phyloP scores from a whole-genome alignment of 2,888 invertebrate species.

The Eupeodes latifasciatus region DNA sequence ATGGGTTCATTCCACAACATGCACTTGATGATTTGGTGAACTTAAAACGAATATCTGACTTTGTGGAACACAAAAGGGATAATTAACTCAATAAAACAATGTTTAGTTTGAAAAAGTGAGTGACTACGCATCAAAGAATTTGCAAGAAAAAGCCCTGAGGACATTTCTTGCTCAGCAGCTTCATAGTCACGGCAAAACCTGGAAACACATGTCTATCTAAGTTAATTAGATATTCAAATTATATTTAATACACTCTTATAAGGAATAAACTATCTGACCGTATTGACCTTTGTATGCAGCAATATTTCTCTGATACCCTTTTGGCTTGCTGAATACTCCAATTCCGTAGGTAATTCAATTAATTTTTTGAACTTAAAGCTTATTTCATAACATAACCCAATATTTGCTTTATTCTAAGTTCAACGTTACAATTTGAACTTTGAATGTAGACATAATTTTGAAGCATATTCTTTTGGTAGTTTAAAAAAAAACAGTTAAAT shows the following conservation, averaged over 20 bases:
- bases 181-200: not conserved
- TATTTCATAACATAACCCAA: too few species aligned
- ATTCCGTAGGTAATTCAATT: not conserved
- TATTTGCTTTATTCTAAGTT: not conserved
- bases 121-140: not conserved
- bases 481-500: constrained; percentile 43
- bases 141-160: not conserved
- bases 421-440: not conserved
- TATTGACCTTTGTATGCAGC: not conserved
- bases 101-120: not conserved
- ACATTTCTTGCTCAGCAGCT: too few species aligned
- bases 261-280: not conserved
- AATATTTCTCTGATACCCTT: not conserved
- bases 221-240: not conserved
- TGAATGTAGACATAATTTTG: not conserved
- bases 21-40: not conserved
- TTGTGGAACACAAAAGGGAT: not conserved
- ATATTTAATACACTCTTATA: not conserved
- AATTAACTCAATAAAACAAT: not conserved
- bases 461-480: constrained; percentile 3
- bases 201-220: not conserved
- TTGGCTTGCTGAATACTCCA: not conserved
- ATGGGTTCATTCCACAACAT: too few species aligned
- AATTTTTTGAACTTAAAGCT: not conserved
- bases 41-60: not conserved